phyloP scores from a whole-genome alignment of 35 echinoderm and acorn worm species.

The Ophiothrix spiculata region DNA sequence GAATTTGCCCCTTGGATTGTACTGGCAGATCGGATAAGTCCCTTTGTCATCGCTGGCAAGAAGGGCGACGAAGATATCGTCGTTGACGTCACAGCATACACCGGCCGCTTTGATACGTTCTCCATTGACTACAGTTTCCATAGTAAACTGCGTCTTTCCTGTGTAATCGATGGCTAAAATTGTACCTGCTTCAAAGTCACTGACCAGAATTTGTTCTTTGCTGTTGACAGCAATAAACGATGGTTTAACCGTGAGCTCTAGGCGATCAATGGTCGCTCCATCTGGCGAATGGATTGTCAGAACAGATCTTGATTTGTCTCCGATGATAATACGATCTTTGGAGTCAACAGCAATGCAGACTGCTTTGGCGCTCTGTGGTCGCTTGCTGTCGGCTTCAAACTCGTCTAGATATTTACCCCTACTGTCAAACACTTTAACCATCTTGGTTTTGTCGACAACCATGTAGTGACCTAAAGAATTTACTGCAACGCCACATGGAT shows the following conservation, averaged over 20 bases:
- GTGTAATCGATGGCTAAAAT: background rate
- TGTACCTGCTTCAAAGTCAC: background rate
- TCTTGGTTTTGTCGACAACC: background rate
- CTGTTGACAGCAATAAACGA: background rate
- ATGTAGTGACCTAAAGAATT: background rate
- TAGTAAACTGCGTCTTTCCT: background rate
- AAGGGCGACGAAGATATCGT: background rate
- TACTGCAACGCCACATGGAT: background rate
- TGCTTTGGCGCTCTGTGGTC: background rate
- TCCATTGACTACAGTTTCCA: background rate
- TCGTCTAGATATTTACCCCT: background rate
- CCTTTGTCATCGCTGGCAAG: background rate
- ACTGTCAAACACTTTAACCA: background rate
- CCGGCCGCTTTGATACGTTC: background rate
- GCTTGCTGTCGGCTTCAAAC: background rate
- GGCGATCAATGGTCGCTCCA: background rate
- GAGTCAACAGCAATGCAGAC: background rate
- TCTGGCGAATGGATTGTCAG: background rate
- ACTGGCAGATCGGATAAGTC: background rate
- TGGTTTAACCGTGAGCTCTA: background rate
- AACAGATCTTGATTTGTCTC: background rate
- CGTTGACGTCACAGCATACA: background rate
- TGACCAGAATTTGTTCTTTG: background rate
- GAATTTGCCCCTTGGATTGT: background rate
- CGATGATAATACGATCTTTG: constrained; percentile 2